These are phyloP conservation scores for Alligator mississippiensis DNA, from an alignment of 2,113 vertebrate species.

Conservation along the genomic window DNA sequence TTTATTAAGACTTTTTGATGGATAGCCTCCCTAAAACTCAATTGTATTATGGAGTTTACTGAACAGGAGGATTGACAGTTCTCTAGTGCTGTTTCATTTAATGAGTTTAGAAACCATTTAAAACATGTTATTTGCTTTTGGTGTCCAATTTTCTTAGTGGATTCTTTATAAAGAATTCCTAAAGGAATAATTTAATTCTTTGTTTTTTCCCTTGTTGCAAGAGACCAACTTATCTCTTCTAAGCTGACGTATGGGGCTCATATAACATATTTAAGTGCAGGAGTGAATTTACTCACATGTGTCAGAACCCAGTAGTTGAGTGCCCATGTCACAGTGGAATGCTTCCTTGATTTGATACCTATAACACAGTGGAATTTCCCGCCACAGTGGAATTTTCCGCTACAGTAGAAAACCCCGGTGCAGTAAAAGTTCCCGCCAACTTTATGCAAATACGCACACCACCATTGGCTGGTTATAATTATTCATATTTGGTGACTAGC, in stretches of 20 bases:
- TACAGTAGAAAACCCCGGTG: no score
- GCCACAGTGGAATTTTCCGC: no score
- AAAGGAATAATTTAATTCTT: background rate
- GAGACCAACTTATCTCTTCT: background rate
- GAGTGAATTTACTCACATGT: background rate
- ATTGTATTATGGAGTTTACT: constrained; percentile 3
- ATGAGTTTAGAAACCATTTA: background rate
- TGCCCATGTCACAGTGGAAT: no score
- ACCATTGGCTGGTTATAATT: no score
- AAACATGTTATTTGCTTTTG: background rate
- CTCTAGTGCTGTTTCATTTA: background rate
- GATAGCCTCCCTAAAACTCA: background rate
- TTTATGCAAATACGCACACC: no score
- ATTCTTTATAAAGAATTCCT: background rate
- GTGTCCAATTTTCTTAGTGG: background rate
- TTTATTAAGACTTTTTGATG: accelerated
- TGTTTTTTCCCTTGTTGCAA: background rate
- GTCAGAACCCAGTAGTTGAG: background rate
- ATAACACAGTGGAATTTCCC: no score
- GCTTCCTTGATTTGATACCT: no score
- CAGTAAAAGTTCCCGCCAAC: no score
- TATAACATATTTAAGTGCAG: background rate
- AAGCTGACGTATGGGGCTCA: background rate
- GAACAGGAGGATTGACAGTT: background rate
- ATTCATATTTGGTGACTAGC: no score